Percentiles rank a stretch among this genome's conserved stretches.
Conservation (phyloP, 2,888 invertebrate genomes). For the Cantharis rufa region DNA sequence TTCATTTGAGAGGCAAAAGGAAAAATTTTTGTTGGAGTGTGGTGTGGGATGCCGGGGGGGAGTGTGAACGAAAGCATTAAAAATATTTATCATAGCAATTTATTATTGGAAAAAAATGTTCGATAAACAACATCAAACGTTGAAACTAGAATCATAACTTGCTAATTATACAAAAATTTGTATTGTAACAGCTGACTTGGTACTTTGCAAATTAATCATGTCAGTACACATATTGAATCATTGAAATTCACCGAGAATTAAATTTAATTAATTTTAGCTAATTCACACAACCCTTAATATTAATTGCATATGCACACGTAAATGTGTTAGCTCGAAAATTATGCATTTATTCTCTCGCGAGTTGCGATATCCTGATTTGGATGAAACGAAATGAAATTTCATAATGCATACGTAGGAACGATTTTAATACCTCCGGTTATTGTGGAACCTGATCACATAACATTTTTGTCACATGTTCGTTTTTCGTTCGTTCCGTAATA, state of each 20-base stretch:
- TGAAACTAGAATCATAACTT: neutral
- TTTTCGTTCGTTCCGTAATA: neutral
- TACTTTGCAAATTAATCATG: slow-evolving; percentile 16
- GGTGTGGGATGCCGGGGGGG: no score
- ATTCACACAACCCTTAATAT: slow-evolving; percentile 7
- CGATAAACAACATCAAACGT: neutral
- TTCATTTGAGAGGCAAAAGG: no score
- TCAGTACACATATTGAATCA: slow-evolving; percentile 9
- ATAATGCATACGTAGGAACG: neutral
- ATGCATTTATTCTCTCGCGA: neutral
- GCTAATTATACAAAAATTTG: neutral
- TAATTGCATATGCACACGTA: slow-evolving; percentile 13
- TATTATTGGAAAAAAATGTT: neutral
- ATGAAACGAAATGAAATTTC: neutral
- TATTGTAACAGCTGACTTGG: slow-evolving; percentile 14
- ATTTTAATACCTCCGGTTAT: neutral
- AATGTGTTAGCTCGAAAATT: neutral
- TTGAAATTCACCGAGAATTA: slow-evolving; percentile 4
- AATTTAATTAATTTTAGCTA: slow-evolving; percentile 14
- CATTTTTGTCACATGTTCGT: neutral
- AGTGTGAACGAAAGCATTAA: no score
- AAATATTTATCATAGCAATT: neutral
- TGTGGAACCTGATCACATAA: neutral
- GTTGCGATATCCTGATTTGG: neutral
- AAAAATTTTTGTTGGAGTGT: no score